Base-by-base conservation (phyloP, 2,888 invertebrate genomes). In the Daptonema setosum region DNA sequence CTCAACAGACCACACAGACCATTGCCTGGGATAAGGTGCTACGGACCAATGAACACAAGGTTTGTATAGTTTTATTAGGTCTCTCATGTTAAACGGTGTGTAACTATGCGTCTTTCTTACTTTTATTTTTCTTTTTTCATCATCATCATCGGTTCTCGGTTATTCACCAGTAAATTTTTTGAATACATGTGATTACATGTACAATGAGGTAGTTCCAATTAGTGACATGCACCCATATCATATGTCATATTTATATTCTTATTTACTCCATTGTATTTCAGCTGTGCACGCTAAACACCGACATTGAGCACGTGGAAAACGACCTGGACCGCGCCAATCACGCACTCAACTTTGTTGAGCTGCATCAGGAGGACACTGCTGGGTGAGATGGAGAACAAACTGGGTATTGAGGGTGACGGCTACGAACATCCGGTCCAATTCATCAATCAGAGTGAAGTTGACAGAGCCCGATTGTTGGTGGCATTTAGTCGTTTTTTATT, bases 21-120 rank as follows among this genome's bases (percentile, higher is more conserved):
- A 93, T 93, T 72, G 85, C 86, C 0, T 93, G 93, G 91, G 93
- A 95, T 70, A 78, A 83, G 61, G 75, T 88, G 47, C 77, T 93
- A 1, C 84, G 88, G 57, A 79, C 28, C 14, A 52, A 52, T 22
- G 28, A 52, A 3, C 28, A 28, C 8, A 52, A 52, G 52, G 52
- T 52, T 14, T 3, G 45, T n/a, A n/a, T 17, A 17, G 35, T 35
- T 8, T 11, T 17, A 11, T 35, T 17, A 35, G 35, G 35, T 11
- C 17, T 35, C 8, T 17, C 35, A 35, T 35, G 35, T 17, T 17
- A 35, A 11, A 17, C 35, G 8, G 8, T 35, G 8, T 17, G 35
- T n/a, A n/a, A n/a, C n/a, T n/a, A n/a, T n/a, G n/a, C n/a, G n/a
- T n/a, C n/a, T n/a, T n/a, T n/a, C n/a, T n/a, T n/a, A n/a, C n/a